Percentiles rank a stretch among this genome's conserved stretches.
These are phyloP conservation scores for Bugula neritina DNA, from an alignment of 2,888 invertebrate genomes.

Conservation along the genomic window DNA sequence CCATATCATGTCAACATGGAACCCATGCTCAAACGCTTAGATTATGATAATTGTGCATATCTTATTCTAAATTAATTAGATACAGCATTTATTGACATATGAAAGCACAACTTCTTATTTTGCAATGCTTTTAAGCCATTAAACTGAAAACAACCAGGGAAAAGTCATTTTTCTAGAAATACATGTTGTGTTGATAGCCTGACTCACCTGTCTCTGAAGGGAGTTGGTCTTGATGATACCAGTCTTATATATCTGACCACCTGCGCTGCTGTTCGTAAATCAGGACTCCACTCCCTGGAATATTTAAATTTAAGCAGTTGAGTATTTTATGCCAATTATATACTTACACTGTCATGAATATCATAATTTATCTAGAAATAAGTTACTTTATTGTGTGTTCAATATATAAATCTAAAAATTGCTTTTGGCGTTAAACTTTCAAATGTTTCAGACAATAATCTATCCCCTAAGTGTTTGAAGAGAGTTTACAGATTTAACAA, in stretches of 20 bases:
- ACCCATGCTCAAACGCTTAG: too few relatives aligned
- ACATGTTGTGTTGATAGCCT: too few relatives aligned
- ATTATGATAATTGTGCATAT: too few relatives aligned
- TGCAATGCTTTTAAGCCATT: too few relatives aligned
- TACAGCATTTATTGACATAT: too few relatives aligned
- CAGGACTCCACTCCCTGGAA: neutral
- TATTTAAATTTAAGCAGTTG: neutral
- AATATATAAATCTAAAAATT: neutral
- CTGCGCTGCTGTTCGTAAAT: neutral
- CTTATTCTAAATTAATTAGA: too few relatives aligned
- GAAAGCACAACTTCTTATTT: too few relatives aligned
- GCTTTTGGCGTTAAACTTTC: neutral
- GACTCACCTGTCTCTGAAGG: conserved; percentile 8
- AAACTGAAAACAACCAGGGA: too few relatives aligned
- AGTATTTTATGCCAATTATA: too few relatives aligned
- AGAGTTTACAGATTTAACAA: neutral
- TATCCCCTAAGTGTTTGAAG: neutral
- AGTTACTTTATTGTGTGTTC: neutral
- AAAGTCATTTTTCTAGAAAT: too few relatives aligned
- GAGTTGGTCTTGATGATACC: neutral
- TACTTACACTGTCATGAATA: too few relatives aligned
- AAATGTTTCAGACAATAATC: neutral
- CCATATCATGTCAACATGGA: too few relatives aligned
- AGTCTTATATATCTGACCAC: neutral
- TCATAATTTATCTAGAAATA: neutral